Evolutionary conservation across 1,140 invertebrate genomes (phyloP), one percentile per base, ranked within the genome.

Genomic region (roundworm (Caenorhabditis elegans)): DNA sequence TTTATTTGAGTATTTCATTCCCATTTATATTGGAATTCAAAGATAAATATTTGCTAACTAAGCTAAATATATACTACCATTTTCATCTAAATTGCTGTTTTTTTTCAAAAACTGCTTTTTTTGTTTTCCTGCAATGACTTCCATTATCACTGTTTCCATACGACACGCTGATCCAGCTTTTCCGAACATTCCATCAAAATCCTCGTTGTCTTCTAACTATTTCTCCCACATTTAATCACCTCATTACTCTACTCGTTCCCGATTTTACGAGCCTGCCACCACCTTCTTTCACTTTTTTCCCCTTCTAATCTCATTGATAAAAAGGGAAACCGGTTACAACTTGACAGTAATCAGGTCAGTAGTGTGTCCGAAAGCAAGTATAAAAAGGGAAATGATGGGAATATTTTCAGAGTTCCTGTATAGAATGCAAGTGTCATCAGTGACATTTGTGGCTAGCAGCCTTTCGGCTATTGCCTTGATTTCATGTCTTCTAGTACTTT

Each of bases 401-500:
- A 60, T 60, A 3, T 17, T 34, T 17, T 31, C 31, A 60, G 60
- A 39, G 8, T 70, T 70, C 39, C 60, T 39, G 34, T 13, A 39
- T n/a, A 51, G 49, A 26, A 88, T 88, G 88, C 88, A 88, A 79
- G 82, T 88, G 34, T 83, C 89, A 76, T 89, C 88, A 47, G 87
- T 85, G 43, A 90, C 89, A 24, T 89, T 90, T 60, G 70, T 88
- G 43, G 88, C 88, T n/a, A 89, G 87, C 24, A 82, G 89, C 48
- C 60, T 90, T 49, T 88, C 86, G 4, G 88, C 84, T 17, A 34
- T 89, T 24, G 80, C 87, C 1, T 76, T 88, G n/a, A 31, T 88
- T 22, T 86, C 80, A 13, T 89, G 76, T 31, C 83, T 88, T 36
- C 53, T 88, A 17, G 81, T 83, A 8, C 83, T 88, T 34, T 82